Conservation (phyloP, 2,888 invertebrate genomes). For the Drosophila stalkeri region DNA sequence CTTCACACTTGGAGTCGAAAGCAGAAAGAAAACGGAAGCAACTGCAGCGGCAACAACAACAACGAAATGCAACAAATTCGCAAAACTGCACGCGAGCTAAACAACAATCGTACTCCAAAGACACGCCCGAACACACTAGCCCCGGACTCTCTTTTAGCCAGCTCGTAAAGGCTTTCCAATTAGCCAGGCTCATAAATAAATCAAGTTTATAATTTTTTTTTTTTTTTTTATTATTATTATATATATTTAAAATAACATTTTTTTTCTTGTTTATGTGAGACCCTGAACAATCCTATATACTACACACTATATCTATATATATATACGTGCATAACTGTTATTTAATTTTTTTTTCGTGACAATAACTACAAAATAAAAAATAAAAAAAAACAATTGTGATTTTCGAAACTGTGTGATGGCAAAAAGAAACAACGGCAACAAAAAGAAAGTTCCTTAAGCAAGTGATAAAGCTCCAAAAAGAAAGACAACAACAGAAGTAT, state of each 20-base stretch:
- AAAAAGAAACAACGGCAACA: conserved; percentile 64
- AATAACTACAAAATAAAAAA: conserved; percentile 25
- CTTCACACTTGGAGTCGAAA: conserved; percentile 15
- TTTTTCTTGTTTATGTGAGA: conserved; percentile 2
- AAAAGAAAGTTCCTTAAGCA: conserved; percentile 78
- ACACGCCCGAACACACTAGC: conserved; percentile 28
- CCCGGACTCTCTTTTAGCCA: conserved; percentile 27
- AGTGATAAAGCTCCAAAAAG: conserved; percentile 63
- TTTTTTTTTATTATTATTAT: neutral
- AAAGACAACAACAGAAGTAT: neutral
- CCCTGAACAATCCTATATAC: neutral
- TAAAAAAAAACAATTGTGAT: conserved; percentile 52
- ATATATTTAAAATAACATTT: neutral
- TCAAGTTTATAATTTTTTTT: neutral
- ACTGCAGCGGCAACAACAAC: conserved; percentile 3
- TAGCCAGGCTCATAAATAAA: conserved; percentile 9
- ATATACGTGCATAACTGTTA: conserved; percentile 13
- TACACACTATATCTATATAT: neutral
- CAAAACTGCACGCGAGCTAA: conserved; percentile 33
- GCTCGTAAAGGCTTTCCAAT: conserved; percentile 28
- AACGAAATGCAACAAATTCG: conserved; percentile 53
- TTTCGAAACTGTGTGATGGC: conserved; percentile 76
- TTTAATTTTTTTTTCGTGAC: conserved; percentile 55
- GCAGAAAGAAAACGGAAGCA: conserved; percentile 2
- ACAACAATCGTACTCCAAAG: conserved; percentile 40